Conservation (phyloP, 2,113 vertebrate species). For the Nerophis lumbriciformis region DNA sequence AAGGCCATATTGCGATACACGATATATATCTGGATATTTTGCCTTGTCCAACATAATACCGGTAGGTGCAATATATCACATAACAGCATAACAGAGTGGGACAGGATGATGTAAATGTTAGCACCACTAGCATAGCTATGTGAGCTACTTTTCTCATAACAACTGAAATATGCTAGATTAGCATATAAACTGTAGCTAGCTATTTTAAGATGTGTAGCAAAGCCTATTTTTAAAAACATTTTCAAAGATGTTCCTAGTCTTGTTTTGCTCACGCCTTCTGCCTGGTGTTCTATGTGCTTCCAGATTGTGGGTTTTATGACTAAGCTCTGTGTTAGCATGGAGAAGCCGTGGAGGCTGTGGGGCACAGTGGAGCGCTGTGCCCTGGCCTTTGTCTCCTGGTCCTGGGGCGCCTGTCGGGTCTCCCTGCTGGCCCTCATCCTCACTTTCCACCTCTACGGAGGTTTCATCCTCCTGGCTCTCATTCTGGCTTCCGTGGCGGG, state of each 20-base stretch:
- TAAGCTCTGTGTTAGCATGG: constrained; percentile 75
- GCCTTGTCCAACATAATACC: too few species aligned
- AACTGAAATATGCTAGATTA: too few species aligned
- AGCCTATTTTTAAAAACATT: too few species aligned
- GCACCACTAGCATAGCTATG: too few species aligned
- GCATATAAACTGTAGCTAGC: too few species aligned
- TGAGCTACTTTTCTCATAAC: too few species aligned
- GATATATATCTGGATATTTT: too few species aligned
- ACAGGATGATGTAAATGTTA: too few species aligned
- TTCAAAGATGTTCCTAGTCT: not conserved
- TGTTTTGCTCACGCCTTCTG: not conserved
- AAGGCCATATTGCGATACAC: too few species aligned
- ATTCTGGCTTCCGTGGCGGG: constrained; percentile 89
- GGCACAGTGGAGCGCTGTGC: constrained; percentile 83
- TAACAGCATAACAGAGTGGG: too few species aligned
- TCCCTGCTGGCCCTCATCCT: constrained; percentile 94
- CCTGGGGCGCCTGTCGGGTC: constrained; percentile 92
- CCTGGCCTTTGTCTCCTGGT: constrained; percentile 85
- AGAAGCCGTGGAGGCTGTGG: constrained; percentile 96
- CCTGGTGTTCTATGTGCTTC: constrained; percentile 10
- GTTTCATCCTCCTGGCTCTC: constrained; percentile 82
- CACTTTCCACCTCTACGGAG: constrained; percentile 94
- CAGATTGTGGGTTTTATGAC: constrained; percentile 49
- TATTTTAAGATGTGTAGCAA: too few species aligned
- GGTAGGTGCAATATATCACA: too few species aligned